These are phyloP conservation scores for Hydra vulgaris DNA, from an alignment of 30 jellyfish, hydroid and myxozoan genomes.

Conservation along the genomic window DNA sequence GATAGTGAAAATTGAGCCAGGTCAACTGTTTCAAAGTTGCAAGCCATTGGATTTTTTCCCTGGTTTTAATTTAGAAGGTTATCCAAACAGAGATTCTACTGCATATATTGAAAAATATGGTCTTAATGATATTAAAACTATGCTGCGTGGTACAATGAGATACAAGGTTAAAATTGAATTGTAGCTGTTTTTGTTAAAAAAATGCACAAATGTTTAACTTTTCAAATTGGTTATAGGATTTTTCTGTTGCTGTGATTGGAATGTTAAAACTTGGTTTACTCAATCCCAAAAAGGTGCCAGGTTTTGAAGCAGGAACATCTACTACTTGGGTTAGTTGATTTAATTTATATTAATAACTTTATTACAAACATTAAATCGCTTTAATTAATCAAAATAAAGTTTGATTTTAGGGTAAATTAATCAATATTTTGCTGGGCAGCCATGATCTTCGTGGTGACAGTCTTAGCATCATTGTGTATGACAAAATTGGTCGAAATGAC, in stretches of 20 bases:
- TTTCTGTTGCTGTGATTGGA: slow-evolving; percentile 61
- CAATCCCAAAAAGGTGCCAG: slow-evolving; percentile 30
- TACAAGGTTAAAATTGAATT: slow-evolving; percentile 48
- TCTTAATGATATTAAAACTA: slow-evolving; percentile 68
- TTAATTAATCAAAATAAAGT: neutral
- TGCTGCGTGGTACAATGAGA: slow-evolving; percentile 96
- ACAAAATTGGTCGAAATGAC: slow-evolving; percentile 50
- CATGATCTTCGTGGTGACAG: slow-evolving; percentile 53
- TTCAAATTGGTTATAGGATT: slow-evolving; percentile 48
- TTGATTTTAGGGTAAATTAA: slow-evolving; percentile 43
- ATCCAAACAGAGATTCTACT: slow-evolving; percentile 91
- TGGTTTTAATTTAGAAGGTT: slow-evolving; percentile 95
- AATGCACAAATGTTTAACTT: neutral
- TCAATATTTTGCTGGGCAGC: slow-evolving; percentile 75
- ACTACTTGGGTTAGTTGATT: slow-evolving; percentile 68
- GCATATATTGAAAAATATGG: slow-evolving; percentile 57
- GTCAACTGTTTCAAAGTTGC: slow-evolving; percentile 44
- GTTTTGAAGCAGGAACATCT: slow-evolving; percentile 41
- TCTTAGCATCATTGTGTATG: slow-evolving; percentile 68
- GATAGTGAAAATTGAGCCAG: slow-evolving; percentile 85
- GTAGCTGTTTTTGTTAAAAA: neutral
- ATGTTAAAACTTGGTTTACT: slow-evolving; percentile 55
- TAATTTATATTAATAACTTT: neutral
- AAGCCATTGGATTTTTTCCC: slow-evolving; percentile 77
- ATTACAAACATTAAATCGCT: neutral